Percentiles rank a stretch among this genome's conserved stretches.
Evolutionary conservation across 2,888 invertebrate genomes (phyloP).

Genomic region (Agriotes lineatus): DNA sequence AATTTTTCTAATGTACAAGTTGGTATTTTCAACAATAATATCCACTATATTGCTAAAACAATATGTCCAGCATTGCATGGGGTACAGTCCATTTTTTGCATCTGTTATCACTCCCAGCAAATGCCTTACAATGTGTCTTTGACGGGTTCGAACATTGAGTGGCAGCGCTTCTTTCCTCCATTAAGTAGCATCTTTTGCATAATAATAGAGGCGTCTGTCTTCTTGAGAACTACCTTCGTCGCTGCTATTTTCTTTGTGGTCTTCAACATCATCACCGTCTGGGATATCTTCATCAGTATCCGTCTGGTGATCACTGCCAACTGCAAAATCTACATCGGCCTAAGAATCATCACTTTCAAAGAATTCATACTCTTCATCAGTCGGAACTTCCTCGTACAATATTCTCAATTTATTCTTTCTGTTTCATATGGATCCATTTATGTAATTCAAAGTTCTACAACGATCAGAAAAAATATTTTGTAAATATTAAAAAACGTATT

Average conservation of each 20-base stretch:
- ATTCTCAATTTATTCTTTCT: too few species aligned
- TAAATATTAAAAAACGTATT: too few species aligned
- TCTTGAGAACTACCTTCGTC: too few species aligned
- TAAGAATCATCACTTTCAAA: too few species aligned
- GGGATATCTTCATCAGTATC: conserved; percentile 2
- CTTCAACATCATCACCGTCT: not conserved
- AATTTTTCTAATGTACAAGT: not conserved
- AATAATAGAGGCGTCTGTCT: too few species aligned
- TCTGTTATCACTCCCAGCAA: not conserved
- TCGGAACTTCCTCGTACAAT: too few species aligned
- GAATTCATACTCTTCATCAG: too few species aligned
- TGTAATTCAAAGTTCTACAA: too few species aligned
- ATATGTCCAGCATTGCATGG: conserved; percentile 8
- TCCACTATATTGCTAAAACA: not conserved
- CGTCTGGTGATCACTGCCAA: not conserved
- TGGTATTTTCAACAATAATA: conserved; percentile 2
- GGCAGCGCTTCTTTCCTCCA: not conserved
- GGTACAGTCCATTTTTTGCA: not conserved
- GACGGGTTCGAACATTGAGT: conserved; percentile 4
- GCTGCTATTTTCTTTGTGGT: not conserved
- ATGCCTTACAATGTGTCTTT: conserved; percentile 5
- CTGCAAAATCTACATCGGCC: not conserved
- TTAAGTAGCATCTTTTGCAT: conserved; percentile 12
- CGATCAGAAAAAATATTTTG: too few species aligned
- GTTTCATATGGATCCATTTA: too few species aligned